These are phyloP conservation scores for Eupsilia transversa DNA, from an alignment of 2,888 invertebrate species.

Conservation along the genomic window DNA sequence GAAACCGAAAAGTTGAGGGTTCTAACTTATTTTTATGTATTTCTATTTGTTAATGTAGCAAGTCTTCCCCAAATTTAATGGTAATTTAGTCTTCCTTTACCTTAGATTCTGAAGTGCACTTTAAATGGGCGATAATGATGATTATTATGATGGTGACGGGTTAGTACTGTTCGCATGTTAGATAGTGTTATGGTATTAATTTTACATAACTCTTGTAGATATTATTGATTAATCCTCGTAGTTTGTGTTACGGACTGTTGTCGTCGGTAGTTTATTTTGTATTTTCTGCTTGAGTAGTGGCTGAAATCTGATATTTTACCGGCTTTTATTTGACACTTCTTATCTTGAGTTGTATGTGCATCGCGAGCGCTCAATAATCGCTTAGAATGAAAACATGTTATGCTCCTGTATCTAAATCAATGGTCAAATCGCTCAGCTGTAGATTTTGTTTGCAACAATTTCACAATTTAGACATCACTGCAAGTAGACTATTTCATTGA, in stretches of 20 bases:
- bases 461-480: slow-evolving; percentile 2
- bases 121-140: slow-evolving; percentile 86
- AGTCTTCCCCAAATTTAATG: slow-evolving; percentile 70
- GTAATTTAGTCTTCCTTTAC: slow-evolving; percentile 74
- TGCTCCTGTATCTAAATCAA: background rate
- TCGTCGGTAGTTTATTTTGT: slow-evolving; percentile 2
- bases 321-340: slow-evolving; percentile 54
- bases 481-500: background rate
- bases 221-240: slow-evolving; percentile 42
- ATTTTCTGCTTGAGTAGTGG: slow-evolving; percentile 2
- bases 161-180: slow-evolving; percentile 80
- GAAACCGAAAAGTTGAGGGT: slow-evolving; percentile 47
- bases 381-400: slow-evolving; percentile 15
- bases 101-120: slow-evolving; percentile 63
- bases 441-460: slow-evolving; percentile 9
- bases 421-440: slow-evolving; percentile 3
- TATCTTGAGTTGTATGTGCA: background rate
- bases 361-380: background rate
- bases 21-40: slow-evolving; percentile 48
- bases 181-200: slow-evolving; percentile 56
- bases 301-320: slow-evolving; percentile 24
- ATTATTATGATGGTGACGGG: slow-evolving; percentile 88
- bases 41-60: slow-evolving; percentile 55
- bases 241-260: slow-evolving; percentile 14
- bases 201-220: slow-evolving; percentile 31